Evolutionary conservation across 2,888 invertebrate species (phyloP).

Genomic region (Agrochola circellaris): DNA sequence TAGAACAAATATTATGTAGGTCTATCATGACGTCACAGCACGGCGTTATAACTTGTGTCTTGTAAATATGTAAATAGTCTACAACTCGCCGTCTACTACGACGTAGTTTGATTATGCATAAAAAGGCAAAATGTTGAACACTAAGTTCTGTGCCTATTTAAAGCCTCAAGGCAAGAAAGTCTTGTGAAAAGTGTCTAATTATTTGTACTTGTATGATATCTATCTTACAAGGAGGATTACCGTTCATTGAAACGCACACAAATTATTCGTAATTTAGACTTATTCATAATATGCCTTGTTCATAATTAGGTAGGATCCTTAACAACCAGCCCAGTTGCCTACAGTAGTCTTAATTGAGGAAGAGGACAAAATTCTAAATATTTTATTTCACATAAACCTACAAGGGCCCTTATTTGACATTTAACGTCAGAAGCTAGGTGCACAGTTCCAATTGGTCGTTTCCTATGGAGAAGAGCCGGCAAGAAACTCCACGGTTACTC

Average conservation of each 20-base stretch:
- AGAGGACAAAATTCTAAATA: no score
- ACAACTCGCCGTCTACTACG: constrained; percentile 11
- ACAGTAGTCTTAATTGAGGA: not conserved
- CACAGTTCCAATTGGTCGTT: no score
- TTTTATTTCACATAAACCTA: no score
- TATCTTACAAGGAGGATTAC: not conserved
- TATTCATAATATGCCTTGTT: not conserved
- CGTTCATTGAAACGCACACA: not conserved
- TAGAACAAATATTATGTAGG: constrained; percentile 42
- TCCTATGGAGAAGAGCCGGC: no score
- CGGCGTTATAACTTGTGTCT: constrained; percentile 21
- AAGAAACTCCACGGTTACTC: no score
- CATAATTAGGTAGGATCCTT: not conserved
- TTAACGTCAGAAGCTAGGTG: no score
- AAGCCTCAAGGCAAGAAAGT: not conserved
- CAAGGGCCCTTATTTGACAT: no score
- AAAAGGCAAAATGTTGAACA: not conserved
- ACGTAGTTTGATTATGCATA: constrained; percentile 20
- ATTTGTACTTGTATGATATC: not conserved
- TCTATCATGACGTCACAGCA: constrained; percentile 46
- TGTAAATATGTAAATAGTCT: constrained; percentile 53
- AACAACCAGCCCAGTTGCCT: not conserved
- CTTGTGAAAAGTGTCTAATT: not conserved
- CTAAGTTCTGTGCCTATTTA: not conserved
- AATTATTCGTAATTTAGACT: not conserved